Evolutionary conservation across 1,140 invertebrate species (phyloP).

Genomic region (Trinorchestia longiramus): DNA sequence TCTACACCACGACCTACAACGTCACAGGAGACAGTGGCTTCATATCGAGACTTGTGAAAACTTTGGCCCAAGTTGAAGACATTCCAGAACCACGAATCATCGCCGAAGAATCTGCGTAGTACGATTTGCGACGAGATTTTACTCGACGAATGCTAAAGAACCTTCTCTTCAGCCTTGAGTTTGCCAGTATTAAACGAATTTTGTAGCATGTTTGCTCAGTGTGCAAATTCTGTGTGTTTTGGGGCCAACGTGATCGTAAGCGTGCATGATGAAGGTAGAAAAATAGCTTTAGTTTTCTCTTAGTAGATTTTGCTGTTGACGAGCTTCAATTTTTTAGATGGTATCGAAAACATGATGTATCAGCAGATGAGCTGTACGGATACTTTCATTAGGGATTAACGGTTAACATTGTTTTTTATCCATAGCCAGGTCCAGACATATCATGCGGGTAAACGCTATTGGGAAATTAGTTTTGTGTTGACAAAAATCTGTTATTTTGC

Average conservation of each 20-base stretch:
- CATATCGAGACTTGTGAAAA: slow-evolving; percentile 10
- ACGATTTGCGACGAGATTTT: not conserved
- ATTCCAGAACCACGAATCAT: not conserved
- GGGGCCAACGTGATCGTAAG: not conserved
- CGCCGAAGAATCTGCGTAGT: not conserved
- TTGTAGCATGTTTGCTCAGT: not conserved
- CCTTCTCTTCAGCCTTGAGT: not conserved
- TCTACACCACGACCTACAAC: slow-evolving; percentile 57
- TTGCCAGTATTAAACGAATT: not conserved
- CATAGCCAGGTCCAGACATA: too few species aligned
- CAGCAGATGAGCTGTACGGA: too few species aligned
- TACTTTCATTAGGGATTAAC: not conserved
- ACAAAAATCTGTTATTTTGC: not conserved
- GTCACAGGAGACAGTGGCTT: slow-evolving; percentile 41
- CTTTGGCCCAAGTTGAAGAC: slow-evolving; percentile 4
- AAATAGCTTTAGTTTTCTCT: not conserved
- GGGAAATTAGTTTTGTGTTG: not conserved
- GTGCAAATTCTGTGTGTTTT: not conserved
- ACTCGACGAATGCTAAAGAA: not conserved
- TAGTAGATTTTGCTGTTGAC: not conserved
- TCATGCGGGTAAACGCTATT: not conserved
- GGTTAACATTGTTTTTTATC: not conserved
- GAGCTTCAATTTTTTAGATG: not conserved
- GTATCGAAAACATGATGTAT: not conserved
- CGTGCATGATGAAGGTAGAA: not conserved